A percentile compares a stretch with the other conserved stretches of the same genome.
Conservation (phyloP, 1,140 invertebrate species). For the fruit fly (Drosophila melanogaster) region DNA sequence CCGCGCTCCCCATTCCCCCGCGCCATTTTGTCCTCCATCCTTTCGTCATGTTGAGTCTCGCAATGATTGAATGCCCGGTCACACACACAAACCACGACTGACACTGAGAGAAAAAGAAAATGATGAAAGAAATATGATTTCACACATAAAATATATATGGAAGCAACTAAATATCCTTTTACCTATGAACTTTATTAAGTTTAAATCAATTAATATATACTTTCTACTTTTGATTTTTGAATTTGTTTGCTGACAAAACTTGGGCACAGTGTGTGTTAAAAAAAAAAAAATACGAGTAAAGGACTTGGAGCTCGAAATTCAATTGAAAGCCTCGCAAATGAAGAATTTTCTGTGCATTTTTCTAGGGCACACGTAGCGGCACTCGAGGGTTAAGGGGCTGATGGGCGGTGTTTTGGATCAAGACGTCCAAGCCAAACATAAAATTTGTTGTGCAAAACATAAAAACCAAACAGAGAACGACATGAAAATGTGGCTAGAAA, state of each 20-base stretch:
- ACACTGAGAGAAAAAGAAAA: slow-evolving; percentile 2
- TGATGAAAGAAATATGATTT: not conserved
- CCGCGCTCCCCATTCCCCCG: not conserved
- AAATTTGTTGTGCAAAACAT: slow-evolving; percentile 79
- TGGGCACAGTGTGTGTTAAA: not conserved
- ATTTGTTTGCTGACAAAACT: too few species aligned
- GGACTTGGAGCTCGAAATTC: slow-evolving; percentile 69
- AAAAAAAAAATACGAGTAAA: not conserved
- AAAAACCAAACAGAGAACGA: slow-evolving; percentile 77
- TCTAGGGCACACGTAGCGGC: slow-evolving; percentile 68
- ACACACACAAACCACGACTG: slow-evolving; percentile 19
- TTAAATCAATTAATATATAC: too few species aligned
- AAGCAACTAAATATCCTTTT: too few species aligned
- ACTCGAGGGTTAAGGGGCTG: slow-evolving; percentile 2
- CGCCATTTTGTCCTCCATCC: slow-evolving; percentile 9
- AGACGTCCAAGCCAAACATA: slow-evolving; percentile 71
- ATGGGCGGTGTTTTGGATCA: slow-evolving; percentile 6
- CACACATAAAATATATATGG: not conserved
- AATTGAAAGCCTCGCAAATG: slow-evolving; percentile 76
- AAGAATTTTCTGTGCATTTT: slow-evolving; percentile 79
- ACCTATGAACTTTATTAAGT: too few species aligned
- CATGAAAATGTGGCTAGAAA: slow-evolving; percentile 62
- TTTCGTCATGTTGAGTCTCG: slow-evolving; percentile 59
- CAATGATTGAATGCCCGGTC: slow-evolving; percentile 75
- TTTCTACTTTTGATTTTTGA: too few species aligned